Evolutionary conservation across 2,888 invertebrate species (phyloP), one percentile per base, ranked within the genome.

Genomic region (Brenthis ino): DNA sequence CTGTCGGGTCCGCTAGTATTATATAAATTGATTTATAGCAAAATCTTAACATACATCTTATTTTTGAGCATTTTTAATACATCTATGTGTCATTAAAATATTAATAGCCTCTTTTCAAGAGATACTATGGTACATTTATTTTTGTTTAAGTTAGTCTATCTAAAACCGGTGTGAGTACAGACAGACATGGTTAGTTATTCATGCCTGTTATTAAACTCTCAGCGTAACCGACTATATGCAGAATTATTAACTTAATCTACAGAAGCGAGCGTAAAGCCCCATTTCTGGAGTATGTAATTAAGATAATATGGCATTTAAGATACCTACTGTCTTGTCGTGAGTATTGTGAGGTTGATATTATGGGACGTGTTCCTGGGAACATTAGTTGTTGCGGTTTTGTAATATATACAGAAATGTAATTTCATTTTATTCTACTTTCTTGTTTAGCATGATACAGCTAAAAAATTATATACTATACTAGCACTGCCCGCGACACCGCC

Each of bases 171-270:
- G 57, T 60, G n/a, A 50, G 50, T 37, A 58, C 55, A 57, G 24
- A 60, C 65, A 65, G 43, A 13, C 43, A 16, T 43, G 54, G 51
- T 55, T 50, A 65, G 50, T 43, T 65, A 69, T 69, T 69, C 56
- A 69, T 56, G 50, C 58, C 48, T 43, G 63, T 63, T 64, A 58
- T 68, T 64, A 68, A 68, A 54, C 68, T 58, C 64, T 56, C 50
- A 60, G 24, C 28, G 56, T 65, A 51, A 51, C 65, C 69, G 69
- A 65, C 65, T 69, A 69, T 61, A 60, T 56, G 64, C 20, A 50
- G 60, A 58, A 58, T 68, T 68, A 68, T 54, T 56, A 69, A 64
- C 64, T 64, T 60, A 58, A 65, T 60, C 60, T 65, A 55, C 37
- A 56, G 28, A 61, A 65, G 51, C 28, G 57, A 56, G 56, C 28